These are phyloP conservation scores for Rhinogobius similis DNA, from an alignment of 2,113 vertebrate species.

Conservation along the genomic window DNA sequence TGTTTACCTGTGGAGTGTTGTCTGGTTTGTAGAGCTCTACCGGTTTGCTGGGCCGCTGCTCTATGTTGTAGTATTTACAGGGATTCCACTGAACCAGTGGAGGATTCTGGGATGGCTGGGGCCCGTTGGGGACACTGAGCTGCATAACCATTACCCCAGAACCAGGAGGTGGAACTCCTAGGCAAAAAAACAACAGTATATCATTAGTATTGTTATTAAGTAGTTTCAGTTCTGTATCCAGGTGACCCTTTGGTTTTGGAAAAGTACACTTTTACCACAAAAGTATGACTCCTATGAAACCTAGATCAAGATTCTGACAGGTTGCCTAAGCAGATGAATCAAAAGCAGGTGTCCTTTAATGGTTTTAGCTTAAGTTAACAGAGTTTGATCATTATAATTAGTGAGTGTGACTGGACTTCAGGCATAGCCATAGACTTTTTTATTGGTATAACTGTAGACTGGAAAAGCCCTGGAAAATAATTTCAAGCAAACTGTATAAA, in stretches of 20 bases:
- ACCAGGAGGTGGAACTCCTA: conserved; percentile 91
- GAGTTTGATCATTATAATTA: too few relatives aligned
- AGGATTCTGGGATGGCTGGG: conserved; percentile 87
- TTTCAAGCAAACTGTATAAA: background rate
- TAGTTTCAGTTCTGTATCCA: background rate
- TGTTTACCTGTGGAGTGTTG: conserved; percentile 84
- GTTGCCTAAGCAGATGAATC: too few relatives aligned
- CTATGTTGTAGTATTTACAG: conserved; percentile 97
- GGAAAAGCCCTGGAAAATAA: background rate
- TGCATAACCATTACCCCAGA: conserved; percentile 97
- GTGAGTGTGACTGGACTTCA: too few relatives aligned
- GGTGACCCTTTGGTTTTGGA: background rate
- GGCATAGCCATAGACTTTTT: too few relatives aligned
- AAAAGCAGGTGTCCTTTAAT: too few relatives aligned
- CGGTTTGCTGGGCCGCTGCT: conserved; percentile 92
- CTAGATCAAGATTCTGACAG: too few relatives aligned
- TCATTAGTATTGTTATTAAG: background rate
- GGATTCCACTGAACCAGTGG: conserved; percentile 96
- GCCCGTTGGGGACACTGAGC: conserved; percentile 92
- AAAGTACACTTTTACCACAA: too few relatives aligned
- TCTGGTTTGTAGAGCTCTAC: conserved; percentile 91
- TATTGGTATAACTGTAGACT: background rate
- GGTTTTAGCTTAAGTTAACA: too few relatives aligned
- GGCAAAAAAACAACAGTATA: background rate
- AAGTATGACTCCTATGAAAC: too few relatives aligned